Conservation (phyloP, 2,888 invertebrate genomes). For the Aricia artaxerxes region DNA sequence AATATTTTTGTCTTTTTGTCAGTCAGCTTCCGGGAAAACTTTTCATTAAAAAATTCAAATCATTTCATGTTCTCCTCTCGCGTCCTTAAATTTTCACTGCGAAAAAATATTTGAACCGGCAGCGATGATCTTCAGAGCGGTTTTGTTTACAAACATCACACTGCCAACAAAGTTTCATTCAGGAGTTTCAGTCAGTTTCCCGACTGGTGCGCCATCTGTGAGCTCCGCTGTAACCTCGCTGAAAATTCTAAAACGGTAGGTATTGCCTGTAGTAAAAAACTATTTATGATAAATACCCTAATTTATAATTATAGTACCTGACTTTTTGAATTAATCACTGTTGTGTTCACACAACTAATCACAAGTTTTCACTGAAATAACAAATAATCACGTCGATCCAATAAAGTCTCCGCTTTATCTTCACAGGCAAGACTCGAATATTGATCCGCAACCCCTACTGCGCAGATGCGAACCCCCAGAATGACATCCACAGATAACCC, state of each 20-base stretch:
- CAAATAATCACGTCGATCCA: not conserved
- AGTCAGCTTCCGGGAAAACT: not conserved
- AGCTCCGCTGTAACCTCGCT: not conserved
- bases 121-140: not conserved
- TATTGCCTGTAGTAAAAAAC: not conserved
- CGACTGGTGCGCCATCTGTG: conserved; percentile 3
- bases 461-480: conserved; percentile 15
- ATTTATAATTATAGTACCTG: not conserved
- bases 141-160: conserved; percentile 1
- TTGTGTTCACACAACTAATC: no score
- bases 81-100: not conserved
- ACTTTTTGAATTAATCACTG: not conserved
- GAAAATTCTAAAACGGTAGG: conserved; percentile 4
- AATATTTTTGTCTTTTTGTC: no score
- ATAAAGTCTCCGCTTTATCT: not conserved
- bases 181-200: not conserved
- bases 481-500: conserved; percentile 1
- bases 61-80: not conserved
- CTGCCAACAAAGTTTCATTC: not conserved
- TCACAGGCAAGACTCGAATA: not conserved
- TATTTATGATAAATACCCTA: not conserved
- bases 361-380: not conserved
- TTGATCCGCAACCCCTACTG: conserved; percentile 3
- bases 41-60: not conserved
- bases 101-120: not conserved